Percentiles rank a stretch among this genome's conserved stretches.
phyloP scores from a whole-genome alignment of 37 sponge, comb jelly and placozoan genomes.

The Hormiphora californensis region DNA sequence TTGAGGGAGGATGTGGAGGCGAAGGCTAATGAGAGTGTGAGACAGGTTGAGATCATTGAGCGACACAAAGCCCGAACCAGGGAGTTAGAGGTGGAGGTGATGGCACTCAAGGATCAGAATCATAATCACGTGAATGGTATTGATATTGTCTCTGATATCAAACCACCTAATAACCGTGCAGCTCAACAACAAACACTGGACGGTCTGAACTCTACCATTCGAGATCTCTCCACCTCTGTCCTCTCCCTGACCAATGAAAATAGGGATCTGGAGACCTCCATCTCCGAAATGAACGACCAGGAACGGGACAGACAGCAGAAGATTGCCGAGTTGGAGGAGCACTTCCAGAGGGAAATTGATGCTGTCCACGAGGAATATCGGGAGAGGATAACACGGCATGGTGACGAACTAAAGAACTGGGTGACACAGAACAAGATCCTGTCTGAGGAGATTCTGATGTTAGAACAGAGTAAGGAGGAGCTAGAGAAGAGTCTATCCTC shows the following conservation, averaged over 20 bases:
- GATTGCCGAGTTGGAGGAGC: conserved; percentile 1
- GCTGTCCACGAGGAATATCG: background rate
- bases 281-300: conserved; percentile 30
- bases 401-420: conserved; percentile 11
- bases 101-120: background rate
- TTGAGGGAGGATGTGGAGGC: background rate
- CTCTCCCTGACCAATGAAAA: background rate
- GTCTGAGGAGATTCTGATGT: conserved; percentile 4
- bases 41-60: conserved; percentile 39
- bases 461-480: conserved; percentile 17
- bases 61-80: background rate
- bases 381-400: background rate
- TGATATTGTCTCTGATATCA: background rate
- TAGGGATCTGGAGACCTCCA: background rate
- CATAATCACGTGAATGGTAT: background rate
- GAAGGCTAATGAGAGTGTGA: background rate
- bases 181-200: background rate
- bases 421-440: conserved; percentile 28
- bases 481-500: background rate
- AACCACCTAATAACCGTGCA: background rate
- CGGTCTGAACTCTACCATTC: background rate
- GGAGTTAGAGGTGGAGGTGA: conserved; percentile 6
- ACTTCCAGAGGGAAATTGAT: conserved; percentile 15
- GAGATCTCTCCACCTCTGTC: background rate
- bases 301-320: background rate